Evolutionary conservation across 2,888 invertebrate species (phyloP).

Genomic region (Drosophila mulleri): DNA sequence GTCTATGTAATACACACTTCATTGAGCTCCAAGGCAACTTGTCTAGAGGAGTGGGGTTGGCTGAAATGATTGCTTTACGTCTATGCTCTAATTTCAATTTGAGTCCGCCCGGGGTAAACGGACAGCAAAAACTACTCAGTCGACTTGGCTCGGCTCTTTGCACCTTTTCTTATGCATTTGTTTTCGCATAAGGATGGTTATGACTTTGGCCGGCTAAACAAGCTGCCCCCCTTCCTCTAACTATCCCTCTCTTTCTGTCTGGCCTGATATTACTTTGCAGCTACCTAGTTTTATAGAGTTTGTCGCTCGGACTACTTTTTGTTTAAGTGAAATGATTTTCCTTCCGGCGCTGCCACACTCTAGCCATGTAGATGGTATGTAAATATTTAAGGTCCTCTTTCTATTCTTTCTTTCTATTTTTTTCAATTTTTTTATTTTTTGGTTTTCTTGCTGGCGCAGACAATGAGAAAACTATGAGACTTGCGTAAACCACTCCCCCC

Average conservation of each 20-base stretch:
- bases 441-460: background rate
- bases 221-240: background rate
- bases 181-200: background rate
- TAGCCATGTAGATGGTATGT: slow-evolving; percentile 5
- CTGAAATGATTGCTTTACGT: background rate
- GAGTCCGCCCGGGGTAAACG: slow-evolving; percentile 5
- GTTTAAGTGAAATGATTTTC: slow-evolving; percentile 19
- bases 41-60: too few relatives aligned
- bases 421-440: background rate
- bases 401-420: background rate
- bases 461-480: slow-evolving; percentile 16
- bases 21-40: background rate
- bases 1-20: slow-evolving; percentile 7
- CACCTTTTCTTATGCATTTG: slow-evolving; percentile 10
- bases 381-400: slow-evolving; percentile 12
- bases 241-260: background rate
- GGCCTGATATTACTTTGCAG: background rate
- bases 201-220: background rate
- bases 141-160: slow-evolving; percentile 3
- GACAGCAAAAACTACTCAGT: slow-evolving; percentile 10
- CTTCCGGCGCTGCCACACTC: slow-evolving; percentile 4
- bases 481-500: too few relatives aligned
- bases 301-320: slow-evolving; percentile 5
- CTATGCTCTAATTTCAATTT: slow-evolving; percentile 28
- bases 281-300: background rate